Base-by-base conservation (phyloP, 2,113 vertebrate genomes). In the Mesitornis unicolor region DNA sequence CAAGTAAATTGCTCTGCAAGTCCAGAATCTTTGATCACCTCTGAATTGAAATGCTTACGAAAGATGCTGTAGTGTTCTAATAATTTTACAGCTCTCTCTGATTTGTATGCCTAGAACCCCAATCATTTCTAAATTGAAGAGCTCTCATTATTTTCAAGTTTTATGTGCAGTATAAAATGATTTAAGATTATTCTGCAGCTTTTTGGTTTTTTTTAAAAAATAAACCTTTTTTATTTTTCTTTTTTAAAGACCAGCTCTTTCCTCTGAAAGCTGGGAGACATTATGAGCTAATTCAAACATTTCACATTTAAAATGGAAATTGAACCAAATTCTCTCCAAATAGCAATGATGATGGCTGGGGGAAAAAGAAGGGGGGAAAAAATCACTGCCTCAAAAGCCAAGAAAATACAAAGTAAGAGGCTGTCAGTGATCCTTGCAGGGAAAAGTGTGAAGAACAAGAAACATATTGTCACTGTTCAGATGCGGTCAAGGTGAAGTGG, bases 1-100 rank as follows among this genome's bases (percentile, higher is more conserved):
- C 84, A 97, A 93, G 94, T 96, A 98, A 98, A 98, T 98, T 98
- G 87, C 77, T 96, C 84, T 96, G 92, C 89, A 93, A 98, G 97
- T 96, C 94, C 88, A 87, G 94, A 91, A 96, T 97, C 94, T 97
- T 96, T 94, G 69, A 98, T 98, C 95, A 95, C 89, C 64, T 97
- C 93, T 95, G 96, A 97, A 95, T 96, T 96, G 95, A 97, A 98
- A 96, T 94, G 74, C 96, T 97, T 90, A 87, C 2, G 77, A 94
- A 93, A 89, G 93, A 78, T 83, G 84, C 93, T 97, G 84, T 95
- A 54, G 53, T 89, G 53, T 96, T 92, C 91, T 96, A 89, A 94
- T 97, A 95, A 97, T 97, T 97, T 97, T 96, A 95, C 61, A 96
- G 65, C 80, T 89, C 47, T 94, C 73, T 96, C 91, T 96, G 92